phyloP scores from a whole-genome alignment of 2,113 vertebrate species.

The Pelecanus crispus region DNA sequence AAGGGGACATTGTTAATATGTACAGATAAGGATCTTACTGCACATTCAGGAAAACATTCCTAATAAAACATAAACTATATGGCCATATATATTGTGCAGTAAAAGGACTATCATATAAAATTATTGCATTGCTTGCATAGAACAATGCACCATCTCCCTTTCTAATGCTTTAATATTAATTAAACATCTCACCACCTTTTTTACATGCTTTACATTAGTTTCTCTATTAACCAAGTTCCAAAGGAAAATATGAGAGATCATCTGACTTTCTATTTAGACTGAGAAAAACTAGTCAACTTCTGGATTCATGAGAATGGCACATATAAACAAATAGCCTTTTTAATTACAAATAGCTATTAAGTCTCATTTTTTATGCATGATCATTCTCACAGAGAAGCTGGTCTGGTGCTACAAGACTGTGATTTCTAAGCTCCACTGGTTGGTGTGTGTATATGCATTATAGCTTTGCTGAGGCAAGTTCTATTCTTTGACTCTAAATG shows the following conservation, averaged over 20 bases:
- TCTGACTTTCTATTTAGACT: slow-evolving; percentile 3
- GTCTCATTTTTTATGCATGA: slow-evolving; percentile 6
- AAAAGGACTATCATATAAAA: neutral
- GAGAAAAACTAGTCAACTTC: neutral
- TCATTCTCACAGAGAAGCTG: neutral
- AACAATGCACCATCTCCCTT: neutral
- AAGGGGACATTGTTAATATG: neutral
- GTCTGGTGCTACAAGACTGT: neutral
- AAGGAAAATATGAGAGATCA: neutral
- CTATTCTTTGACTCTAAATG: slow-evolving; percentile 24
- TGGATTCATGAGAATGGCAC: neutral
- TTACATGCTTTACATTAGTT: neutral
- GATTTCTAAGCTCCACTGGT: neutral
- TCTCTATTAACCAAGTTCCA: neutral
- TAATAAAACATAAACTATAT: neutral
- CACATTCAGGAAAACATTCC: neutral
- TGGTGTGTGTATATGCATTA: neutral
- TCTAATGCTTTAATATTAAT: neutral
- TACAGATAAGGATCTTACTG: neutral
- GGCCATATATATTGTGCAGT: neutral
- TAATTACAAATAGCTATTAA: slow-evolving; percentile 33
- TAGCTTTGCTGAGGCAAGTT: neutral
- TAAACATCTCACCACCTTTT: neutral
- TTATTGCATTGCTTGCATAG: neutral
- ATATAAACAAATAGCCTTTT: slow-evolving; percentile 11